phyloP scores from a whole-genome alignment of 1,140 invertebrate species.

The Aethina tumida region DNA sequence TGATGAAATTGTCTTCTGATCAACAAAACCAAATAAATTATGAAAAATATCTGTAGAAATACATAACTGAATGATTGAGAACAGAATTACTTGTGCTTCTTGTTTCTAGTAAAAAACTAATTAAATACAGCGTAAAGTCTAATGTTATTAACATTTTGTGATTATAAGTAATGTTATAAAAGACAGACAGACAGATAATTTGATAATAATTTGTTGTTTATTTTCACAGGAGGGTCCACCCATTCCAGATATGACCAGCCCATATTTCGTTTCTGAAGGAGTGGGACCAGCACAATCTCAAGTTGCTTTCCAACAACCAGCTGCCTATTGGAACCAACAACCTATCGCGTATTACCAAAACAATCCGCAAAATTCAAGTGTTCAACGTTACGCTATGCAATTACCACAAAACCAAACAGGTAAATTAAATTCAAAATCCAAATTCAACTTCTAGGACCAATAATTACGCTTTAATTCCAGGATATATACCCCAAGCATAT shows the following conservation, averaged over 20 bases:
- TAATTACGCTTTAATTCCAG: slow-evolving; percentile 10
- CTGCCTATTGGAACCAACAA: slow-evolving; percentile 24
- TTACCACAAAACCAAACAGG: slow-evolving; percentile 1
- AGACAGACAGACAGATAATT: no score
- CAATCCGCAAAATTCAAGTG: slow-evolving; percentile 10
- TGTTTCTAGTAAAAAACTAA: no score
- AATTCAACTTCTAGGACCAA: slow-evolving; percentile 5
- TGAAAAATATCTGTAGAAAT: no score
- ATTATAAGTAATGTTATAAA: no score
- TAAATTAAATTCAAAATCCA: not conserved
- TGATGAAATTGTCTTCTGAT: no score
- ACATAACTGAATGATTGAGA: no score
- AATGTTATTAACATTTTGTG: no score
- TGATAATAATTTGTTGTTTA: no score
- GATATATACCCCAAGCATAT: slow-evolving; percentile 14
- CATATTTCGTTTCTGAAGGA: slow-evolving; percentile 22
- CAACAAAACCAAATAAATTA: no score
- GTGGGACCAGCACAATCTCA: slow-evolving; percentile 14
- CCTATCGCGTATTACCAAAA: slow-evolving; percentile 24
- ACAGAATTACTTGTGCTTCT: no score
- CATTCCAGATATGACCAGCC: slow-evolving; percentile 16
- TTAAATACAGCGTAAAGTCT: no score
- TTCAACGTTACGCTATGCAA: slow-evolving; percentile 1
- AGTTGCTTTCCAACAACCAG: slow-evolving; percentile 21
- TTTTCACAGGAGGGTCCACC: slow-evolving; percentile 15